phyloP scores from a whole-genome alignment of 2,797 vertebrate genomes.

The Schizopygopsis pylzovi region DNA sequence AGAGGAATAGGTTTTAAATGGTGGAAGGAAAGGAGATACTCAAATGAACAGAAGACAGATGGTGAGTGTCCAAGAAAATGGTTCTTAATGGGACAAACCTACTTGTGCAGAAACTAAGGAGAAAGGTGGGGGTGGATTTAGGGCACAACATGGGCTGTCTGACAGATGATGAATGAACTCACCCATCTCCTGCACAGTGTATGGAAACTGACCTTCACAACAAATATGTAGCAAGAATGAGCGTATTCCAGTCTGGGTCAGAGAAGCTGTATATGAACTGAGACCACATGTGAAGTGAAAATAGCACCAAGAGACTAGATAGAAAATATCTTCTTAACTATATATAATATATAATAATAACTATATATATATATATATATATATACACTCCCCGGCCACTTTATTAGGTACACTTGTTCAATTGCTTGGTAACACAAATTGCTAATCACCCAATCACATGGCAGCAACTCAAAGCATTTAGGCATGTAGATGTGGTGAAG shows the following conservation, averaged over 20 bases:
- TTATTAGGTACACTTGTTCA: no score
- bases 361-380: no score
- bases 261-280: slow-evolving; percentile 23
- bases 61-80: slow-evolving; percentile 36
- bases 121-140: slow-evolving; percentile 63
- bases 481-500: no score
- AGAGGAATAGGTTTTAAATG: not conserved
- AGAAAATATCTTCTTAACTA: no score
- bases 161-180: slow-evolving; percentile 75
- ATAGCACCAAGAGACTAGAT: not conserved
- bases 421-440: no score
- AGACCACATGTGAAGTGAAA: slow-evolving; percentile 21
- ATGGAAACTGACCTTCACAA: slow-evolving; percentile 72
- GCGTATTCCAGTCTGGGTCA: slow-evolving; percentile 14
- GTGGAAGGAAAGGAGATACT: slow-evolving; percentile 21
- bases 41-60: slow-evolving; percentile 40
- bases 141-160: slow-evolving; percentile 69
- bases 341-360: no score
- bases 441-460: no score
- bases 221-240: slow-evolving; percentile 32
- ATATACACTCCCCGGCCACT: no score
- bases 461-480: no score
- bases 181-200: slow-evolving; percentile 69
- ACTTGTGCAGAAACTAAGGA: slow-evolving; percentile 41
- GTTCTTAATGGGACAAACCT: slow-evolving; percentile 39